Evolutionary conservation across 2,888 invertebrate genomes (phyloP), one percentile per base, ranked within the genome.

Genomic region (Tillus elongatus): DNA sequence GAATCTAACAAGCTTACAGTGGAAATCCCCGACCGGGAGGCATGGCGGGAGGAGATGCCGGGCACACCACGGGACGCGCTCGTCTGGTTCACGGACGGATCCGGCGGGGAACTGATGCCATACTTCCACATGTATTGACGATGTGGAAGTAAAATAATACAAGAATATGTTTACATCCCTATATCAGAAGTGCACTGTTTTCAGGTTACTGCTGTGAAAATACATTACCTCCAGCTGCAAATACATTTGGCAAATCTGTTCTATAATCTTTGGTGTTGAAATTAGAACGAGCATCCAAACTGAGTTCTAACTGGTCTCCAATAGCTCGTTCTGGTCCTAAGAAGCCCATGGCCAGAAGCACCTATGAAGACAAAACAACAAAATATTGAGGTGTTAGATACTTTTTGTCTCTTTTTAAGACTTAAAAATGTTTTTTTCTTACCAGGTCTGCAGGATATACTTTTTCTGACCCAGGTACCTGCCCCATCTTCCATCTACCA

Each of bases 321-420:
- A 97, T 80, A 42, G 83, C 79, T 57, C 88, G 75, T 69, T 97
- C 96, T 1, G 96, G 96, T 0, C 96, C 96, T 42, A 95, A 70
- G 74, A 98, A 98, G 53, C 98, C 98, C 97, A 98, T 97, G 2
- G 98, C 98, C 33, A 98, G 73, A 44, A 98, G 72, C 37, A 96
- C 89, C 24, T 19, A n/a, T 19, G 24, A 19, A 19, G 24, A 19
- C 6, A 19, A 19, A 19, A 8, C 24, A 19, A 19, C 24, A 19
- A 19, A 19, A 19, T 8, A 19, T 19, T 6, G n/a, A 19, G n/a
- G 6, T 19, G 6, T 8, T 19, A 8, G 6, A 19, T 19, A 19
- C n/a, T 19, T 19, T n/a, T 19, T 6, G n/a, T 8, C 24, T 8
- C n/a, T 19, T 19, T 19, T 19, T 19, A 8, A 19, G 6, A 8